phyloP scores from a whole-genome alignment of 2,113 vertebrate genomes.

The Tupaia chinensis region DNA sequence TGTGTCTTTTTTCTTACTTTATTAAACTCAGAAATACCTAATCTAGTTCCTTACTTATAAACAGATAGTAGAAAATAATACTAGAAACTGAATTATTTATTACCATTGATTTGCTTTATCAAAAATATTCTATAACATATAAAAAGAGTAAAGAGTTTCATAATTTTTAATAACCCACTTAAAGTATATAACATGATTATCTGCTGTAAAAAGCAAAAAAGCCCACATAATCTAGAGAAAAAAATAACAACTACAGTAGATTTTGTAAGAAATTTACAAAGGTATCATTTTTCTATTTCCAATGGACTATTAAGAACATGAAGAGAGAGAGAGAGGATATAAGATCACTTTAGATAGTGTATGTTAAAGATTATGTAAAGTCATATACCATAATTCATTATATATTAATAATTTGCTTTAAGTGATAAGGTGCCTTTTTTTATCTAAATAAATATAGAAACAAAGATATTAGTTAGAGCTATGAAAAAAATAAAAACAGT shows the following conservation, averaged over 20 bases:
- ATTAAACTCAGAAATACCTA: background rate
- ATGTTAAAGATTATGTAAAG: constrained; percentile 33
- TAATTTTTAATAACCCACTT: background rate
- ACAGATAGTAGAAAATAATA: background rate
- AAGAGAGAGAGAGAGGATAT: background rate
- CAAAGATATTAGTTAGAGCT: constrained; percentile 79
- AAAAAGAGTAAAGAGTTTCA: constrained; percentile 6
- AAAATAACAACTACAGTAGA: background rate
- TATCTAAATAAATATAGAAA: constrained; percentile 83
- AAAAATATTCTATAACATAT: background rate
- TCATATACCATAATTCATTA: constrained; percentile 60
- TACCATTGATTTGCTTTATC: background rate
- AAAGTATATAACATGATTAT: background rate
- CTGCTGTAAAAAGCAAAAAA: background rate
- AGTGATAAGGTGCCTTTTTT: constrained; percentile 75
- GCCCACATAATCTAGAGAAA: background rate
- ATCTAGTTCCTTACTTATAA: background rate
- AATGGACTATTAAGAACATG: background rate
- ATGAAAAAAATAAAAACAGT: constrained; percentile 77
- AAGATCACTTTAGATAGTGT: constrained; percentile 31
- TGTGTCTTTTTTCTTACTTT: background rate
- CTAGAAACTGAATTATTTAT: background rate
- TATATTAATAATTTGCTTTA: constrained; percentile 78
- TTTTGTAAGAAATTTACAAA: constrained; percentile 37
- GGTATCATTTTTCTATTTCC: background rate